Percentiles rank a stretch among this genome's conserved stretches.
These are phyloP conservation scores for Drosophila picticornis DNA, from an alignment of 2,888 invertebrate species.

Conservation along the genomic window DNA sequence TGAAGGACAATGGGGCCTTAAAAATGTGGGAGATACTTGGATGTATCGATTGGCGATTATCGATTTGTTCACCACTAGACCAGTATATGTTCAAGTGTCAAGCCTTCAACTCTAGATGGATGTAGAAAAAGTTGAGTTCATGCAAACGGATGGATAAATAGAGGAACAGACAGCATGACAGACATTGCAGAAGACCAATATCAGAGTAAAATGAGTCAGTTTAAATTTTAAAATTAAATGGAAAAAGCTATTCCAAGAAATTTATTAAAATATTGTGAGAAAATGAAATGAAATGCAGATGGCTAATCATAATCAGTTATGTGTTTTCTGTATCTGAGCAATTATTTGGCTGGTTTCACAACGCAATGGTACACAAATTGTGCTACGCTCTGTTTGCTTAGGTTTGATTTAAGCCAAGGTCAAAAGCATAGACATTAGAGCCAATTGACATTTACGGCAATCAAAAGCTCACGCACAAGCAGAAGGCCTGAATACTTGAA, in stretches of 20 bases:
- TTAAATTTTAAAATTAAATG: neutral
- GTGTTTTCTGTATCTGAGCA: neutral
- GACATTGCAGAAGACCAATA: neutral
- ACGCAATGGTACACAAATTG: neutral
- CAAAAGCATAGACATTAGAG: slow-evolving; percentile 61
- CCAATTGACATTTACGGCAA: slow-evolving; percentile 62
- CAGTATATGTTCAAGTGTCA: no score
- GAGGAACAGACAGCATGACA: no score
- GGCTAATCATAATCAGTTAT: neutral
- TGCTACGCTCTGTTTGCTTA: neutral
- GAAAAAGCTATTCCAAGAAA: neutral
- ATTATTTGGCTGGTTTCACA: neutral
- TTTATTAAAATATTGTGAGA: neutral
- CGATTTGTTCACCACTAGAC: no score
- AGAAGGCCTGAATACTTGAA: slow-evolving; percentile 26
- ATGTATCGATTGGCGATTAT: neutral
- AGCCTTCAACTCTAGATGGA: no score
- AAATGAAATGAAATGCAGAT: neutral
- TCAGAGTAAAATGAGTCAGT: neutral
- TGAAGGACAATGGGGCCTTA: no score
- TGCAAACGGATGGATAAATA: no score
- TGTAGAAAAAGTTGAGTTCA: no score
- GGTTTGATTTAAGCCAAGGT: slow-evolving; percentile 53
- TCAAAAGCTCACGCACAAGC: slow-evolving; percentile 41
- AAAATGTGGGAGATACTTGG: accelerated